These are phyloP conservation scores for Copidosoma aretas DNA, from an alignment of 2,888 invertebrate genomes.

Conservation along the genomic window DNA sequence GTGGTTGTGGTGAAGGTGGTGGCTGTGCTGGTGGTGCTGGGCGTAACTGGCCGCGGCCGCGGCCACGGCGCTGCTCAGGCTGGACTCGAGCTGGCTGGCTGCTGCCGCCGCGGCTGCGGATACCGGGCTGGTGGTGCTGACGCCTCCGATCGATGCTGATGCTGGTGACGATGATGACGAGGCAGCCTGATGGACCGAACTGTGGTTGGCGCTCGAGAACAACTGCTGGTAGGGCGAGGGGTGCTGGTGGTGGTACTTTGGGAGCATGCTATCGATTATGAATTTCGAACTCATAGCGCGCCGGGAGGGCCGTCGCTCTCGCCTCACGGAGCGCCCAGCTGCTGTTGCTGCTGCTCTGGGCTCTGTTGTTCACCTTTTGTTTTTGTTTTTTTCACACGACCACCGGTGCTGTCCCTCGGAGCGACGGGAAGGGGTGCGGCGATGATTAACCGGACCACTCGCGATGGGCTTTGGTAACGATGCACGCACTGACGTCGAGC, in stretches of 20 bases:
- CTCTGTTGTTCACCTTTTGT: constrained; percentile 24
- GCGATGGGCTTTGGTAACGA: too few species aligned
- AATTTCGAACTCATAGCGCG: constrained; percentile 89
- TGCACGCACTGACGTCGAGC: neutral
- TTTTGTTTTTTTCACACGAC: too few species aligned
- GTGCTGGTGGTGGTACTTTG: constrained; percentile 87
- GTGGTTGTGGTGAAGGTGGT: too few species aligned
- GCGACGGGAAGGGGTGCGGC: neutral
- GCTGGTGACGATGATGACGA: constrained; percentile 36
- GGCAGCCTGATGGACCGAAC: constrained; percentile 59
- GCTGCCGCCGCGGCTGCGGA: constrained; percentile 60
- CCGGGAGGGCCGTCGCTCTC: constrained; percentile 36
- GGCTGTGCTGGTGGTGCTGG: constrained; percentile 50
- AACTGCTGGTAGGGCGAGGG: constrained; percentile 75
- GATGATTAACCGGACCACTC: constrained; percentile 8
- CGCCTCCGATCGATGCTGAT: constrained; percentile 57
- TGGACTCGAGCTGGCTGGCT: constrained; percentile 72
- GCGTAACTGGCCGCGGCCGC: constrained; percentile 75
- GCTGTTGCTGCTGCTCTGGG: neutral
- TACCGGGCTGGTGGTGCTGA: neutral
- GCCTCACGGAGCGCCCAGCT: neutral
- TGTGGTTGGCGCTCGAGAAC: constrained; percentile 69
- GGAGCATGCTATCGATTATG: constrained; percentile 97
- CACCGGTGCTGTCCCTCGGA: too few species aligned
- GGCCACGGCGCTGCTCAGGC: constrained; percentile 71